Base-by-base conservation (phyloP, 1,140 invertebrate species). In the Drosophila biarmipes region DNA sequence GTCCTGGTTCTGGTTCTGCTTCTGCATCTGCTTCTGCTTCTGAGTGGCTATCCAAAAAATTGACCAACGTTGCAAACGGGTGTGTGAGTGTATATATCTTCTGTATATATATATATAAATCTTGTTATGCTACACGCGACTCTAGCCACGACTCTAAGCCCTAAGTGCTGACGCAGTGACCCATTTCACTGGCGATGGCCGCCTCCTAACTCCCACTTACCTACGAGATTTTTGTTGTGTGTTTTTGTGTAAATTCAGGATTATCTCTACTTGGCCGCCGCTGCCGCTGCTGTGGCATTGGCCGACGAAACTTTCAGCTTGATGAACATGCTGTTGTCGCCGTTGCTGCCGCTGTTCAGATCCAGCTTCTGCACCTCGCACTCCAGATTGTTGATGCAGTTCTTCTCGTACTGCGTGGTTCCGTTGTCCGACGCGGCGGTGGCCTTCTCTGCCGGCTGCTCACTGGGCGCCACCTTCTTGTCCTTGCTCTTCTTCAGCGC, bases 401-500 rank as follows among this genome's bases (percentile, higher is more conserved):
- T 91, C 73, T 91, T 91, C 66, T 91, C 90, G 49, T 91, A 89
- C 48, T 89, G 82, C 19, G 79, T 78, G 53, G 73, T 80, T 40
- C 64, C 74, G 45, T 85, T 81, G 27, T 78, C 82, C 24, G 72
- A 45, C 29, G 38, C 63, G 17, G 38, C 63, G 17, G 55, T 37
- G 31, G 57, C 52, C 15, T 73, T 63, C 21, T 82, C 77, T 10
- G 69, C n/a, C 27, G 78, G 51, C 49, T 91, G 84, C 35, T 91
- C 82, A 55, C 72, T 85, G 38, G 82, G 86, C 42, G 85, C 84
- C 66, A 84, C 82, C 59, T 91, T 91, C 64, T 91, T 91, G 2
- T 91, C 90, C 57, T 91, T 91, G 61, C 78, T 90, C 66, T 92
- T 92, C 48, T 92, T 92, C 0, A 92, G 74, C 1, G 91, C 89